A percentile compares a stretch with the other conserved stretches of the same genome.
These are phyloP conservation scores for Tetranychus cinnabarinus DNA, from an alignment of 1,140 invertebrate species.

Conservation along the genomic window DNA sequence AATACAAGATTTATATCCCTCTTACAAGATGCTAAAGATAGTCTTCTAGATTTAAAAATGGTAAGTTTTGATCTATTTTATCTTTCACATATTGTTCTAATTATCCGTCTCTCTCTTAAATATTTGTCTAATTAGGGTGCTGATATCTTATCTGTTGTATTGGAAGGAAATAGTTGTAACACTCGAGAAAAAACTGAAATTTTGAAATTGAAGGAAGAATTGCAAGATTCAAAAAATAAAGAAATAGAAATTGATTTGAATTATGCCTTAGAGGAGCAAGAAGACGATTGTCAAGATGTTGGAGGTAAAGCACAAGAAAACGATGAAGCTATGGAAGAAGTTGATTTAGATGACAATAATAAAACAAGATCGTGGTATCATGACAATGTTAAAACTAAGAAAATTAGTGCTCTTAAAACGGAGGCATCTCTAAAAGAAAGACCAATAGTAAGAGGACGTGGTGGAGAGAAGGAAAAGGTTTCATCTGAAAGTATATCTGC, in stretches of 20 bases:
- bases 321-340: neutral
- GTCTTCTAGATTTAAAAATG: slow-evolving; percentile 84
- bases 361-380: neutral
- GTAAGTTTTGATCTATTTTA: slow-evolving; percentile 23
- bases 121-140: slow-evolving; percentile 39
- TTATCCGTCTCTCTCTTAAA: neutral
- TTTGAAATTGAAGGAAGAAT: slow-evolving; percentile 43
- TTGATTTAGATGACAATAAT: neutral
- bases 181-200: slow-evolving; percentile 48
- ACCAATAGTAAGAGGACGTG: neutral
- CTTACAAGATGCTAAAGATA: slow-evolving; percentile 79
- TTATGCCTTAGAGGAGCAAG: slow-evolving; percentile 16
- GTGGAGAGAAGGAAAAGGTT: neutral
- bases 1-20: slow-evolving; percentile 87
- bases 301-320: neutral
- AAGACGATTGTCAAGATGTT: no score
- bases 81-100: neutral
- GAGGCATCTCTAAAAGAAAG: neutral
- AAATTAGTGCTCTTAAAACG: neutral
- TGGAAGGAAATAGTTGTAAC: slow-evolving; percentile 91
- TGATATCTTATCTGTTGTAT: slow-evolving; percentile 72
- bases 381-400: neutral
- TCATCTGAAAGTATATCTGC: neutral
- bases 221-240: slow-evolving; percentile 44
- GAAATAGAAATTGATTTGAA: slow-evolving; percentile 50